Evolutionary conservation across 2,888 invertebrate genomes (phyloP), one percentile per base, ranked within the genome.

Genomic region (Chelonus formosanus): DNA sequence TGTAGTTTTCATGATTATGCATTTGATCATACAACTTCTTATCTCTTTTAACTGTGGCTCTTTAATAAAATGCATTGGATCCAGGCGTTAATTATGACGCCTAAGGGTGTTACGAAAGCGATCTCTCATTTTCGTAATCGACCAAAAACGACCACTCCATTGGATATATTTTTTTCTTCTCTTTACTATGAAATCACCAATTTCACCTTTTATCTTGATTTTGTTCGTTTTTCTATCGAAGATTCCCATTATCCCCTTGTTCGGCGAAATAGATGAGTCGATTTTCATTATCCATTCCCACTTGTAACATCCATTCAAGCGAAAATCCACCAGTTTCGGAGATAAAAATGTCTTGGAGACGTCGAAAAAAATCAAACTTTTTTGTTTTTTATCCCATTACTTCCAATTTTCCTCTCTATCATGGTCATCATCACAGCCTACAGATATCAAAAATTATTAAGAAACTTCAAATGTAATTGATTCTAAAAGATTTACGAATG

Each of bases 61-160:
- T 65, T 74, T 69, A 72, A 75, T 73, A 73, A 73, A 73, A 67
- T 71, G 65, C 61, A 48, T 31, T 50, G 52, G 70, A 70, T 68
- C 71, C 5, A 69, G 68, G 73, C 72, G 71, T 72, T 75, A 76
- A 76, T 76, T 76, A 67, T 70, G 69, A 58, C 69, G 71, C 69
- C 67, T 52, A 65, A 63, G 63, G 73, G 68, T 70, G 67, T 74
- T 73, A 69, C 74, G 73, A 75, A 73, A 76, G 68, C 70, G 69
- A 75, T 73, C 71, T 69, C 70, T 67, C 73, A 74, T 73, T 75
- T 73, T 75, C 70, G 74, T 72, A 71, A 73, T 74, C 62, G 62
- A 67, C 68, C 50, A 62, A 64, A 65, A 45, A 58, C 43, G 56
- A 67, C 57, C 64, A 62, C 52, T 57, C 54, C 34, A 59, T 60